These are phyloP conservation scores for Alsophila aescularia DNA, from an alignment of 2,888 invertebrate genomes.

Conservation along the genomic window DNA sequence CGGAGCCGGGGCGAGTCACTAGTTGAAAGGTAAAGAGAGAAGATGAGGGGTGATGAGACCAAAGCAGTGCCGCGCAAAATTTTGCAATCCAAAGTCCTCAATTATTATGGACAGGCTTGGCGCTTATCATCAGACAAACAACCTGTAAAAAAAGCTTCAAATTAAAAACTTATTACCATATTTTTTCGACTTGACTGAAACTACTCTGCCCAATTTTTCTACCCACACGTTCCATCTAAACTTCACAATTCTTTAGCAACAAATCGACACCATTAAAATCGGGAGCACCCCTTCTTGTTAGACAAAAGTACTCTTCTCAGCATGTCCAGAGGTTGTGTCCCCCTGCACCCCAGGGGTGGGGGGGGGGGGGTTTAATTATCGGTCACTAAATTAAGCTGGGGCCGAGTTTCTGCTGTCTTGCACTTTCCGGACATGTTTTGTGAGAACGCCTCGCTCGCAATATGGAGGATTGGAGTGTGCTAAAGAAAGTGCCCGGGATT, in stretches of 20 bases:
- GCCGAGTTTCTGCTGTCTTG: constrained; percentile 51
- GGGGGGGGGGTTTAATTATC: constrained; percentile 53
- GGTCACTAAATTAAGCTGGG: constrained; percentile 62
- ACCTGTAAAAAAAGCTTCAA: too few relatives aligned
- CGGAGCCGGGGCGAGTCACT: too few relatives aligned
- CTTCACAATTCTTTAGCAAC: constrained; percentile 3
- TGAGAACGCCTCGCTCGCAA: constrained; percentile 40
- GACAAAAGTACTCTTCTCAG: constrained; percentile 73
- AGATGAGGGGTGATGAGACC: too few relatives aligned
- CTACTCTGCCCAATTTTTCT: too few relatives aligned
- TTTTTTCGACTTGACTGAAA: too few relatives aligned
- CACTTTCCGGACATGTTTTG: constrained; percentile 55
- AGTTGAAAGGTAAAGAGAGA: too few relatives aligned
- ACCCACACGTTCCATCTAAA: too few relatives aligned
- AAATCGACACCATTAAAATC: constrained; percentile 25
- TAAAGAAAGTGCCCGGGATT: constrained; percentile 4
- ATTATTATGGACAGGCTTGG: too few relatives aligned
- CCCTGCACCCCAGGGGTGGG: constrained; percentile 26
- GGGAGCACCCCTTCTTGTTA: constrained; percentile 49
- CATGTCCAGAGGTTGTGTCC: constrained; percentile 58
- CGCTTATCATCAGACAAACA: too few relatives aligned
- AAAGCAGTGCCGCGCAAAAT: too few relatives aligned
- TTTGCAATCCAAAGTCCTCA: too few relatives aligned
- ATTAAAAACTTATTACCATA: too few relatives aligned
- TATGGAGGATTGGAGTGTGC: constrained; percentile 34